These are phyloP conservation scores for Morinoia aosen DNA, from an alignment of 2,888 invertebrate genomes.

Conservation along the genomic window DNA sequence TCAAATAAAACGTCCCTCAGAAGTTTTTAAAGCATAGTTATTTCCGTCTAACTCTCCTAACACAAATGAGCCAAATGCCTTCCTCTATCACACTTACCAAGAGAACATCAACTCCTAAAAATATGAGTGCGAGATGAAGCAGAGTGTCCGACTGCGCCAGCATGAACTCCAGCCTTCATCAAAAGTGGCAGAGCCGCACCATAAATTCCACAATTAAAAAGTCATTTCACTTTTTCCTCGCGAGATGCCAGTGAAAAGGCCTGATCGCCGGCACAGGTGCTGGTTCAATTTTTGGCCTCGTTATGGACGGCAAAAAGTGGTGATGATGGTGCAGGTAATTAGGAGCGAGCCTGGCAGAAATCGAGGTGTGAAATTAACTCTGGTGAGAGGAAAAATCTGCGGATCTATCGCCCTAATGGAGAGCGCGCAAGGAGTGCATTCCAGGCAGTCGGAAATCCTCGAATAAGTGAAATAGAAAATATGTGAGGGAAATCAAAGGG, in stretches of 20 bases:
- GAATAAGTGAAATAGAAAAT: too few relatives aligned
- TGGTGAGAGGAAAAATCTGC: neutral
- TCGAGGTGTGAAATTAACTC: neutral
- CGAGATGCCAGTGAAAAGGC: neutral
- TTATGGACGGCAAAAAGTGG: neutral
- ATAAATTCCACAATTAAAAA: constrained; percentile 3
- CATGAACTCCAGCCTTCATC: neutral
- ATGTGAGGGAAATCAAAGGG: too few relatives aligned
- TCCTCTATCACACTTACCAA: neutral
- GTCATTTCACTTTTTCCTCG: neutral
- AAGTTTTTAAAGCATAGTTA: neutral
- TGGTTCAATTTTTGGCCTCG: neutral
- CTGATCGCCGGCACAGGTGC: constrained; percentile 5
- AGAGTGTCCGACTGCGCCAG: neutral
- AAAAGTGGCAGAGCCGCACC: neutral
- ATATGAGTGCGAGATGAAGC: neutral
- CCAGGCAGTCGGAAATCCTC: neutral
- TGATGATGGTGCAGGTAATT: neutral
- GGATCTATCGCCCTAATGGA: neutral
- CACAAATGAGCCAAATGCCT: neutral
- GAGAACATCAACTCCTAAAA: neutral
- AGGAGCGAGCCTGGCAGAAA: neutral
- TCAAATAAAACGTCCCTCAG: neutral
- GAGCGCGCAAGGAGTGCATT: neutral
- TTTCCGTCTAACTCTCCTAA: neutral